Conservation (phyloP, 2,888 invertebrate species). For the Folsomia candida region DNA sequence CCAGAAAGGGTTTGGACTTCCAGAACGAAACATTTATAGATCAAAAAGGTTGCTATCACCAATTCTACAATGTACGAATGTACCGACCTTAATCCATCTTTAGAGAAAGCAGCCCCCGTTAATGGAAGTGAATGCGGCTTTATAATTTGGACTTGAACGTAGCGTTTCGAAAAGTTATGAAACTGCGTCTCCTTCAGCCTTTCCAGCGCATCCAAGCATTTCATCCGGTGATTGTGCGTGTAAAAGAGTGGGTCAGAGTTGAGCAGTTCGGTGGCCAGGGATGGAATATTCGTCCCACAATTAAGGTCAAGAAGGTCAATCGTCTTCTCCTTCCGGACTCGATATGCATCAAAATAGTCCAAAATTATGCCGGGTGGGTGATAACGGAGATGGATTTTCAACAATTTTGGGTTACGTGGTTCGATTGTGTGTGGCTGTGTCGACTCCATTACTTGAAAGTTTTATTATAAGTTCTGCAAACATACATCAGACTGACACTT, state of each 20-base stretch:
- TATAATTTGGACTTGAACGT: conserved; percentile 66
- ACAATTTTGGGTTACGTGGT: background rate
- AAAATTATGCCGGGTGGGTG: conserved; percentile 68
- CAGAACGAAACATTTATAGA: no score
- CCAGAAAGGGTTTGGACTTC: no score
- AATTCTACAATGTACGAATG: no score
- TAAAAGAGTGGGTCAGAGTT: conserved; percentile 58
- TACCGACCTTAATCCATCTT: conserved; percentile 63
- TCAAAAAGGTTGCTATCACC: no score
- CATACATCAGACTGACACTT: no score
- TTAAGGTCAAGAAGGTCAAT: conserved; percentile 63
- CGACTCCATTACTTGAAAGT: no score
- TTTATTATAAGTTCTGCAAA: no score
- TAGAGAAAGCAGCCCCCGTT: conserved; percentile 71
- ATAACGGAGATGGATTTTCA: conserved; percentile 65
- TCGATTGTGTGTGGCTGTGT: no score
- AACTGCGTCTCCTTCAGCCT: conserved; percentile 65
- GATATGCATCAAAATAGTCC: conserved; percentile 61
- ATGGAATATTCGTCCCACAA: conserved; percentile 57
- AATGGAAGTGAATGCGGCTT: conserved; percentile 68
- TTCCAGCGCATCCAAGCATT: conserved; percentile 63
- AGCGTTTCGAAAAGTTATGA: conserved; percentile 64
- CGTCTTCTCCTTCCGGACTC: conserved; percentile 62
- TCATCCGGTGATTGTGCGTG: conserved; percentile 61
- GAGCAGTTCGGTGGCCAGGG: conserved; percentile 59